Base-by-base conservation (phyloP, 2,888 invertebrate genomes). In the Gymnoscelis rufifasciata region DNA sequence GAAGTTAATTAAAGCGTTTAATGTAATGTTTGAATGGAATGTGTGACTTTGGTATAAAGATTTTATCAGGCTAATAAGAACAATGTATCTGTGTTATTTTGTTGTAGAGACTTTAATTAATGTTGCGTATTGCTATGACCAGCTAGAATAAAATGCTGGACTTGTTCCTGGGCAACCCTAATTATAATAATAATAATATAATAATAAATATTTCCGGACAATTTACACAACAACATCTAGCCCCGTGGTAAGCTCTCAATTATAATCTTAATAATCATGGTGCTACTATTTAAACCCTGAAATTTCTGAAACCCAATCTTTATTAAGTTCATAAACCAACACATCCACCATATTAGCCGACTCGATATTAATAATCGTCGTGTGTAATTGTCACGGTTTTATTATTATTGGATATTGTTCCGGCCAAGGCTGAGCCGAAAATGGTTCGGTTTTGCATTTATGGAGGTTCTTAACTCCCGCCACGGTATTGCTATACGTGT, bases 331-430 rank as follows among this genome's bases (percentile, higher is more conserved):
- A 49, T 59, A 66, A 66, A 60, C 58, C 57, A 58, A 56, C 56
- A 50, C 49, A 54, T 54, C 48, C 48, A 59, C 67, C 68, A 64
- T 67, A 57, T 66, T 64, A 57, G 51, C 58, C 58, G 49, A 52
- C 55, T 55, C 59, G 64, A 62, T 65, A 69, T 67, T 63, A 64
- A 66, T 61, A 63, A 62, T 63, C 62, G 57, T 61, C 60, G 52
- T 59, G 63, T 66, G 61, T 64, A 64, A 60, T 63, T 64, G 65
- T 57, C 65, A 64, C 73, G 79, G 75, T 79, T 79, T 80, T 79
- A 81, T 81, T 82, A 78, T 83, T 84, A 86, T 84, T 79, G 83
- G 76, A 84, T 78, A 83, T 83, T 86, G 84, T 86, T 81, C 75
- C 66, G 51, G 51, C 60, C 74, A 80, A 80, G 82, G 84, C 68